These are phyloP conservation scores for Macaria notata DNA, from an alignment of 2,888 invertebrate genomes.

Conservation along the genomic window DNA sequence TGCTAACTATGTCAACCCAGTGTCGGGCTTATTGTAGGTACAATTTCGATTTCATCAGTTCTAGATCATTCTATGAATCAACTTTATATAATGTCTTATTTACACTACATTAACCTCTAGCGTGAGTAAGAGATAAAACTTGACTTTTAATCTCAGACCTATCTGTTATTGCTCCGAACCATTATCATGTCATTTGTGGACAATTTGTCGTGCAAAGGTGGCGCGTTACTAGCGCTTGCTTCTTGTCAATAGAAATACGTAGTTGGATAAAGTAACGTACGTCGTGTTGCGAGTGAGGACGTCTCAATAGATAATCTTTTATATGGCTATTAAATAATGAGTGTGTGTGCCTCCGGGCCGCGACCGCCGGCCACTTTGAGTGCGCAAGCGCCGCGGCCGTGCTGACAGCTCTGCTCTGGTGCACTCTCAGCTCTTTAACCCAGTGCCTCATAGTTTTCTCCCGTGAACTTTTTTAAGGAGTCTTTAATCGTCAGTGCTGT, in stretches of 20 bases:
- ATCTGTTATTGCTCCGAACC: constrained; percentile 14
- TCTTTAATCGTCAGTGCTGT: background rate
- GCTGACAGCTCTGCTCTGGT: constrained; percentile 38
- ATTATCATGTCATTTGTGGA: constrained; percentile 18
- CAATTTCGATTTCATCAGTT: background rate
- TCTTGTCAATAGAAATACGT: constrained; percentile 27
- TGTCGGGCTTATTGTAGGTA: background rate
- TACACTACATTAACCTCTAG: background rate
- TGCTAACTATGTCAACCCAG: no score
- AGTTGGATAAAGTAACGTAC: background rate
- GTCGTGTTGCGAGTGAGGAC: constrained; percentile 63
- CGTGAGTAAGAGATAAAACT: constrained; percentile 17
- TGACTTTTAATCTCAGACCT: constrained; percentile 24
- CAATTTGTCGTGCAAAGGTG: constrained; percentile 14
- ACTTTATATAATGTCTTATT: background rate
- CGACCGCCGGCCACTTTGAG: constrained; percentile 48
- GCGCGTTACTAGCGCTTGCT: constrained; percentile 37
- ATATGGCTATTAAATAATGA: constrained; percentile 78
- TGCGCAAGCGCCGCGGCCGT: constrained; percentile 45
- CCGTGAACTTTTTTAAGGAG: background rate
- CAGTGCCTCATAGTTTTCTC: background rate
- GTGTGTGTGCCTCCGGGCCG: constrained; percentile 40
- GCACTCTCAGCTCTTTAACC: constrained; percentile 3
- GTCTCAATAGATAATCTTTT: constrained; percentile 77
- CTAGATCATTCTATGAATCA: constrained; percentile 1